phyloP scores from a whole-genome alignment of 92 coral and sea anemone species.

The Virgularia gustaviana region DNA sequence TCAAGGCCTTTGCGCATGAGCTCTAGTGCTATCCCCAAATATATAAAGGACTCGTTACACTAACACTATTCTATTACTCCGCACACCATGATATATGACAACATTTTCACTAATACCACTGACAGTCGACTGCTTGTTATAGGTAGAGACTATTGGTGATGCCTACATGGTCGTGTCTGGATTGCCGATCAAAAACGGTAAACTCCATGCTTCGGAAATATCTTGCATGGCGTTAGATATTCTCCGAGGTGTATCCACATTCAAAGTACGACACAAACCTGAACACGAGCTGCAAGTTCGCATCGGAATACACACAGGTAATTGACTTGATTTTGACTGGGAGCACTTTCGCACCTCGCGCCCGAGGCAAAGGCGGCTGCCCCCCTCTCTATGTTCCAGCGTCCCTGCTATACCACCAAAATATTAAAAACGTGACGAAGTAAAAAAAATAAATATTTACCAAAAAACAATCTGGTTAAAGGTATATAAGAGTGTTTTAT shows the following conservation, averaged over 20 bases:
- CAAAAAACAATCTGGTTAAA: no score
- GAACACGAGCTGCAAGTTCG: slow-evolving; percentile 70
- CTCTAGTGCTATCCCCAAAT: neutral
- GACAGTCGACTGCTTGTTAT: neutral
- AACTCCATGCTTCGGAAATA: slow-evolving; percentile 78
- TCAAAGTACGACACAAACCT: slow-evolving; percentile 69
- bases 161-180: slow-evolving; percentile 97
- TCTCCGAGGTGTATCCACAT: slow-evolving; percentile 53
- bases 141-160: slow-evolving; percentile 88
- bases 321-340: no score
- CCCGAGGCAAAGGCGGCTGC: no score
- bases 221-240: slow-evolving; percentile 82
- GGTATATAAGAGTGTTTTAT: no score
- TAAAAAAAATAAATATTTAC: no score
- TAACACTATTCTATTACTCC: no score
- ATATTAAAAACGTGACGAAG: no score
- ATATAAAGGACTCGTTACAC: no score
- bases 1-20: no score
- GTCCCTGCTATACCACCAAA: no score
- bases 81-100: neutral
- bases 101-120: neutral
- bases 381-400: no score
- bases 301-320: slow-evolving; percentile 88
- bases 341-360: no score
- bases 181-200: slow-evolving; percentile 86